Evolutionary conservation across 2,113 vertebrate genomes (phyloP), one percentile per base, ranked within the genome.

Genomic region (Nansenia antarctica): DNA sequence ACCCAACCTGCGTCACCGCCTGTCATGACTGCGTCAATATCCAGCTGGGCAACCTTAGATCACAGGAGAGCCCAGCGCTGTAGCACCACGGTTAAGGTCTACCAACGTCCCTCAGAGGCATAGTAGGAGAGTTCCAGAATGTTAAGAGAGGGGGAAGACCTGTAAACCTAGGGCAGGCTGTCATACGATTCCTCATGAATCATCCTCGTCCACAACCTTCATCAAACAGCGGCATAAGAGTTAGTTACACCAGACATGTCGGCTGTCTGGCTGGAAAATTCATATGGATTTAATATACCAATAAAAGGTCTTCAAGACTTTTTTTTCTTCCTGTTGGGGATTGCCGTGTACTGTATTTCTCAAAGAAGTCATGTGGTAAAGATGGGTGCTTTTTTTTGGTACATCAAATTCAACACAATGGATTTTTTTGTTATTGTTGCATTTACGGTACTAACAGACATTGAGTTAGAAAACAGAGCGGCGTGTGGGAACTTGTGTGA

Each of bases 1-100:
- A 90, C 87, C 70, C 69, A 0, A 60, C 69, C 80, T 90, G 88
- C 86, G 86, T 91, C 89, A 91, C 67, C 1, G 62, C 77, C 67
- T 80, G 71, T 81, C 82, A 75, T 53, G 9, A 74, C 72, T 72
- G 87, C 74, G 74, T 88, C 87, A 86, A 74, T 82, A n/a, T 72
- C 86, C 84, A 87, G 84, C 82, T 83, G 78, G 70, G 80, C 67
- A 82, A 74, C 83, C 83, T 85, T 82, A 86, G 82, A 82, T 74
- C 69, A 85, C 77, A 72, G 77, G 75, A 73, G 78, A 76, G 62
- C 57, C 14, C 35, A 14, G 45, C 35, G n/a, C 52, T 27, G 24
- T n/a, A n/a, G n/a, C 26, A 65, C 3, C 0, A 11, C 24, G 34
- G 22, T n/a, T n/a, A 1, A n/a, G 55, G 52, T 39, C 67, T 26